A percentile compares a stretch with the other conserved stretches of the same genome.
Evolutionary conservation across 2,888 invertebrate genomes (phyloP).

Genomic region (Esperia sulphurella): DNA sequence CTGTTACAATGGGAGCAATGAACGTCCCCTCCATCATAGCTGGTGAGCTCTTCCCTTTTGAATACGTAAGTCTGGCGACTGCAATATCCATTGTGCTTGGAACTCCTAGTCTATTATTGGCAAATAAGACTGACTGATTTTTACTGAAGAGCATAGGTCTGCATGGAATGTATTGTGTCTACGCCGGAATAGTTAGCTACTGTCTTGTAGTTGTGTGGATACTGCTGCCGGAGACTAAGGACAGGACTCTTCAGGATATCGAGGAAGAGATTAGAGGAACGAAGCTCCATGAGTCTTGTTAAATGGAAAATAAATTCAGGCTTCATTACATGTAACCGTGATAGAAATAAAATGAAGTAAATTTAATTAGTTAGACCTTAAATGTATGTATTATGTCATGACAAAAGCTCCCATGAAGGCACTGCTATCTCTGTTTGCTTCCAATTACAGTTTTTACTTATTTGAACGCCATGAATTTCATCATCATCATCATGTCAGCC

Average conservation of each 20-base stretch:
- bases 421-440: too few species aligned
- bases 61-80: slow-evolving; percentile 78
- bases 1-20: slow-evolving; percentile 77
- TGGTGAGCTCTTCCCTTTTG: slow-evolving; percentile 83
- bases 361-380: too few species aligned
- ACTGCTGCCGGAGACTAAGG: slow-evolving; percentile 58
- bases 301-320: too few species aligned
- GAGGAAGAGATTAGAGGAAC: slow-evolving; percentile 64
- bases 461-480: too few species aligned
- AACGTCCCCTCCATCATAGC: slow-evolving; percentile 84
- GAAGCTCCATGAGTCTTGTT: too few species aligned
- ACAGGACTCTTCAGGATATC: slow-evolving; percentile 61
- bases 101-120: slow-evolving; percentile 38
- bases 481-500: too few species aligned
- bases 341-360: too few species aligned
- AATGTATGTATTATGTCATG: too few species aligned
- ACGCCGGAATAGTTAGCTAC: slow-evolving; percentile 40
- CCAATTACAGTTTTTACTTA: too few species aligned
- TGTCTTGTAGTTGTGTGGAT: slow-evolving; percentile 42
- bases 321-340: too few species aligned
- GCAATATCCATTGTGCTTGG: slow-evolving; percentile 26
- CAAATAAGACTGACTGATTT: slow-evolving; percentile 52
- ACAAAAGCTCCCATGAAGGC: too few species aligned
- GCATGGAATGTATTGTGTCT: slow-evolving; percentile 46
- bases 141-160: slow-evolving; percentile 40